Conservation (phyloP, 2,797 vertebrate genomes). For the Microchirus variegatus region DNA sequence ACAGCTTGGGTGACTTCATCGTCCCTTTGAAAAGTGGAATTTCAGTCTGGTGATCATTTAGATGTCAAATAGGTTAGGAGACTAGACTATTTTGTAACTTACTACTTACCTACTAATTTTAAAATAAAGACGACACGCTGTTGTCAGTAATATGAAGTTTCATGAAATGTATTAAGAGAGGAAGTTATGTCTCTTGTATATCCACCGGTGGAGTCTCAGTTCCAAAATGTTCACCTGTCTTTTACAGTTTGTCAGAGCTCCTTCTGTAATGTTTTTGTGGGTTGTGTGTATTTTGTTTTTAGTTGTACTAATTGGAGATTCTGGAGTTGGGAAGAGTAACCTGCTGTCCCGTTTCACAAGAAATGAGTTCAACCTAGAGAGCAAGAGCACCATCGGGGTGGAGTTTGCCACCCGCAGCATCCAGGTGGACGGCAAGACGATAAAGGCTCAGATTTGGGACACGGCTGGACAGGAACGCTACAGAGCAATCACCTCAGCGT, state of each 20-base stretch:
- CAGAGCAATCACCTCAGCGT: constrained; percentile 97
- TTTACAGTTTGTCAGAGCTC: background rate
- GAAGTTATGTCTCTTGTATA: too few relatives aligned
- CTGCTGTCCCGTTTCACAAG: constrained; percentile 95
- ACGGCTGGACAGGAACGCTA: constrained; percentile 96
- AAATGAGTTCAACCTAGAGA: constrained; percentile 98
- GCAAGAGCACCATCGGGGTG: constrained; percentile 98
- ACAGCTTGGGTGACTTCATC: too few relatives aligned
- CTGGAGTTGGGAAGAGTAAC: constrained; percentile 97
- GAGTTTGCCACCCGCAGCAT: constrained; percentile 97
- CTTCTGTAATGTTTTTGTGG: background rate
- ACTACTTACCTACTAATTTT: too few relatives aligned
- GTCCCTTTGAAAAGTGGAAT: too few relatives aligned
- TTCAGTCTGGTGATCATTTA: too few relatives aligned
- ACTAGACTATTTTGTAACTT: too few relatives aligned
- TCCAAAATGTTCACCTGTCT: background rate
- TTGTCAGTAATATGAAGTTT: too few relatives aligned
- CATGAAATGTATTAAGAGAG: too few relatives aligned
- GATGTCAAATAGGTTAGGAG: too few relatives aligned
- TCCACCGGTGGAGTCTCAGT: too few relatives aligned
- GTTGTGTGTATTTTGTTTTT: constrained; percentile 11
- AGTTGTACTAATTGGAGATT: constrained; percentile 97
- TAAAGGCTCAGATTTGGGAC: constrained; percentile 98
- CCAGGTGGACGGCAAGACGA: constrained; percentile 96
- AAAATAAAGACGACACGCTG: too few relatives aligned